These are phyloP conservation scores for Coturnix japonica DNA, from an alignment of 2,113 vertebrate genomes.

Conservation along the genomic window DNA sequence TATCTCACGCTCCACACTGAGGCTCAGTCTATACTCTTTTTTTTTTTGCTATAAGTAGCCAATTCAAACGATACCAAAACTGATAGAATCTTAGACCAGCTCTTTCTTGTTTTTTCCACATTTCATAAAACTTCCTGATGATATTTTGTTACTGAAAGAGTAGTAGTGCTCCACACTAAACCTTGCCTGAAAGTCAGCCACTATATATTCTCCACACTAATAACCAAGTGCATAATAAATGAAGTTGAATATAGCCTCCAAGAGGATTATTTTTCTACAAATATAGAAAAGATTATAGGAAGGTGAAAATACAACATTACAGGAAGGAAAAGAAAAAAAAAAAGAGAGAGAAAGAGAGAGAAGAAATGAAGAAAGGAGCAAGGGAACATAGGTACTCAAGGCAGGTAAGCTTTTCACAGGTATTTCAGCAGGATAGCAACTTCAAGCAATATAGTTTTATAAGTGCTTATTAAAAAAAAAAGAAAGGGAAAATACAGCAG, in stretches of 20 bases:
- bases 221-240: not conserved
- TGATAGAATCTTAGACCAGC: not conserved
- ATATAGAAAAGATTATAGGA: not conserved
- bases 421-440: conserved; percentile 50
- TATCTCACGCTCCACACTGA: not conserved
- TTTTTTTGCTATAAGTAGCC: not conserved
- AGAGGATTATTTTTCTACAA: not conserved
- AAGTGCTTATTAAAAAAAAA: conserved; percentile 72
- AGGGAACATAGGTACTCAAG: conserved; percentile 50
- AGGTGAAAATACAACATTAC: not conserved
- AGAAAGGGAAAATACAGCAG: conserved; percentile 65
- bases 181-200: not conserved
- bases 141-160: not conserved
- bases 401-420: conserved; percentile 39
- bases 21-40: not conserved
- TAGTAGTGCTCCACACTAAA: not conserved
- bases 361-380: conserved; percentile 38
- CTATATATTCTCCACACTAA: not conserved
- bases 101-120: not conserved
- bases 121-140: not conserved
- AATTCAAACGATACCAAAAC: not conserved
- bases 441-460: conserved; percentile 69
- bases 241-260: not conserved
- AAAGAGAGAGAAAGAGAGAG: not conserved
- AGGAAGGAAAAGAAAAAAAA: not conserved